A percentile compares a stretch with the other conserved stretches of the same genome.
phyloP scores from a whole-genome alignment of 2,888 invertebrate species.

The Sarcophaga subvicina region DNA sequence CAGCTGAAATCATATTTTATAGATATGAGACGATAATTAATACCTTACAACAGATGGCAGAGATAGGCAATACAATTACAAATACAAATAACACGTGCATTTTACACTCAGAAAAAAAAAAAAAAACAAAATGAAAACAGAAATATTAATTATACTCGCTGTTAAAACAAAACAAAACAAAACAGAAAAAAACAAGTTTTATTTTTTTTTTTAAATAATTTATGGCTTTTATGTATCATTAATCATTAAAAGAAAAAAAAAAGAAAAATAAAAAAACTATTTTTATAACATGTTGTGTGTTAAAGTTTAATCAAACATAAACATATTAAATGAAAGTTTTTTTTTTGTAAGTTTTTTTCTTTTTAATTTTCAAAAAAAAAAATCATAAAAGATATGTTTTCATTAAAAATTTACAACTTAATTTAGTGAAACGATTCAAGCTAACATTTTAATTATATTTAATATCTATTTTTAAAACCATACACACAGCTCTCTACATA shows the following conservation, averaged over 20 bases:
- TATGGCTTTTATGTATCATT: conserved; percentile 38
- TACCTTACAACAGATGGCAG: no score
- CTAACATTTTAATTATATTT: conserved; percentile 48
- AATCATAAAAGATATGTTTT: conserved; percentile 27
- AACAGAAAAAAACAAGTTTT: conserved; percentile 20
- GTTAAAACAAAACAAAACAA: neutral
- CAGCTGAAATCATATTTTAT: no score
- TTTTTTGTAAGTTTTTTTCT: neutral
- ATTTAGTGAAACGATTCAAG: conserved; percentile 46
- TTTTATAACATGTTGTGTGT: conserved; percentile 34
- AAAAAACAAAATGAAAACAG: neutral
- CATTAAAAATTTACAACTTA: conserved; percentile 51
- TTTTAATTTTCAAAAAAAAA: no score
- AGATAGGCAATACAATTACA: no score
- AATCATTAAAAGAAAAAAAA: conserved; percentile 31
- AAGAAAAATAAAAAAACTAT: neutral
- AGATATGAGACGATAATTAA: no score
- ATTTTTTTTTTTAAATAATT: conserved; percentile 29
- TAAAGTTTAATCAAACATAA: conserved; percentile 41
- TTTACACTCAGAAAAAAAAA: no score
- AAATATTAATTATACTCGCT: neutral
- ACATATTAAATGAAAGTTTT: conserved; percentile 36
- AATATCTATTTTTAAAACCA: neutral
- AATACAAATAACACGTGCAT: no score
- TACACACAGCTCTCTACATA: no score